These are phyloP conservation scores for Standfussiana lucernea DNA, from an alignment of 2,888 invertebrate species.

Conservation along the genomic window DNA sequence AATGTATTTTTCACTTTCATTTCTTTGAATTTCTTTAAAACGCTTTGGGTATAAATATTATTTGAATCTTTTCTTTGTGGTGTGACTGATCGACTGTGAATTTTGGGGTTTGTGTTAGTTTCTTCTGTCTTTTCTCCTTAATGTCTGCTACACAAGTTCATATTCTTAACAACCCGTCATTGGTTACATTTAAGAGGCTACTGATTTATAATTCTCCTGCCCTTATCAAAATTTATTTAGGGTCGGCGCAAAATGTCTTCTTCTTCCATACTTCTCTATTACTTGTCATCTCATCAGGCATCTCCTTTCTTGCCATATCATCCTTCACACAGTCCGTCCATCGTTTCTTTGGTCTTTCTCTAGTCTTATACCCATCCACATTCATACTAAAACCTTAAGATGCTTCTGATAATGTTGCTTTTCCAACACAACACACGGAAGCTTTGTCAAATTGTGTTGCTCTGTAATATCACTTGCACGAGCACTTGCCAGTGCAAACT, in stretches of 20 bases:
- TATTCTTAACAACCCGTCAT: background rate
- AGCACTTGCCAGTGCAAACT: background rate
- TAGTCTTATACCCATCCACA: too few species aligned
- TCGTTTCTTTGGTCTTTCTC: too few species aligned
- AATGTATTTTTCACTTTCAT: conserved; percentile 79
- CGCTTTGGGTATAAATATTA: conserved; percentile 69
- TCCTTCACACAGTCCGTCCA: too few species aligned
- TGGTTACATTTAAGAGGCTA: background rate
- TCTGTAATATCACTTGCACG: background rate
- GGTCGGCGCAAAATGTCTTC: too few species aligned
- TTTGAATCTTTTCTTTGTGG: conserved; percentile 68
- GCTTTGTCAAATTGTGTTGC: background rate
- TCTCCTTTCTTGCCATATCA: too few species aligned
- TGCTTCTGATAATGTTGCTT: background rate
- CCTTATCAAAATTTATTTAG: too few species aligned
- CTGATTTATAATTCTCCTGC: too few species aligned
- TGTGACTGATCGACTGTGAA: conserved; percentile 69
- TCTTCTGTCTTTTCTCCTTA: background rate
- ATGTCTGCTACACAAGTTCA: background rate
- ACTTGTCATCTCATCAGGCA: too few species aligned
- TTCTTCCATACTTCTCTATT: too few species aligned
- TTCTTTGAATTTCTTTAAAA: conserved; percentile 70
- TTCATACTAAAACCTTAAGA: too few species aligned
- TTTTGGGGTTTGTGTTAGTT: conserved; percentile 46
- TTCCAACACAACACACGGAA: background rate